A percentile compares a stretch with the other conserved stretches of the same genome.
These are phyloP conservation scores for Leptoclinus maculatus DNA, from an alignment of 2,797 vertebrate species.

Conservation along the genomic window DNA sequence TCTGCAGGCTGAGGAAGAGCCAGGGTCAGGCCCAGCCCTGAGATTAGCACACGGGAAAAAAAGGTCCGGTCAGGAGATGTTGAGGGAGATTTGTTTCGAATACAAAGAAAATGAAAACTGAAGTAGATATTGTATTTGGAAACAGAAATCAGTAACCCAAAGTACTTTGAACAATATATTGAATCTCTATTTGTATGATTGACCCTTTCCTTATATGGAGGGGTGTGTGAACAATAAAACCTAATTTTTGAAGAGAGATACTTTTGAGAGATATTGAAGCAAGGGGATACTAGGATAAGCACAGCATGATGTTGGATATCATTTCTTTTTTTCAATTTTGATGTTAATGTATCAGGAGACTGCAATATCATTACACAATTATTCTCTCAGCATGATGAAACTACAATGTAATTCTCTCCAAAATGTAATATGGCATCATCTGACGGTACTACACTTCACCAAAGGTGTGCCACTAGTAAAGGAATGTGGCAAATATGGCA, in stretches of 20 bases:
- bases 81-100: conserved; percentile 23
- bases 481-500: conserved; percentile 52
- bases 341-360: conserved; percentile 13
- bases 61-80: conserved; percentile 13
- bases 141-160: background rate
- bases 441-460: conserved; percentile 11
- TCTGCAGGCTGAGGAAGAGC: conserved; percentile 59
- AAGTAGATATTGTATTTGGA: background rate
- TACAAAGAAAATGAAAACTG: conserved; percentile 10
- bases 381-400: conserved; percentile 14
- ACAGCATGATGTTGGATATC: background rate
- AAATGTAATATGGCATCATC: conserved; percentile 8
- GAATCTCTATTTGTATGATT: background rate
- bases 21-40: conserved; percentile 60
- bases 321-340: background rate
- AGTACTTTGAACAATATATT: background rate
- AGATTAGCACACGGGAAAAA: conserved; percentile 65
- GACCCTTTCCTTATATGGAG: background rate
- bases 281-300: background rate
- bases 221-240: background rate
- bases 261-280: background rate
- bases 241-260: too few relatives aligned
- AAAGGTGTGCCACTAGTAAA: conserved; percentile 51
- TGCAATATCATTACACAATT: background rate
- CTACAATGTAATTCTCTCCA: background rate